Evolutionary conservation across 2,797 vertebrate species (phyloP), one percentile per base, ranked within the genome.

Genomic region (Adrianichthys oophorus): DNA sequence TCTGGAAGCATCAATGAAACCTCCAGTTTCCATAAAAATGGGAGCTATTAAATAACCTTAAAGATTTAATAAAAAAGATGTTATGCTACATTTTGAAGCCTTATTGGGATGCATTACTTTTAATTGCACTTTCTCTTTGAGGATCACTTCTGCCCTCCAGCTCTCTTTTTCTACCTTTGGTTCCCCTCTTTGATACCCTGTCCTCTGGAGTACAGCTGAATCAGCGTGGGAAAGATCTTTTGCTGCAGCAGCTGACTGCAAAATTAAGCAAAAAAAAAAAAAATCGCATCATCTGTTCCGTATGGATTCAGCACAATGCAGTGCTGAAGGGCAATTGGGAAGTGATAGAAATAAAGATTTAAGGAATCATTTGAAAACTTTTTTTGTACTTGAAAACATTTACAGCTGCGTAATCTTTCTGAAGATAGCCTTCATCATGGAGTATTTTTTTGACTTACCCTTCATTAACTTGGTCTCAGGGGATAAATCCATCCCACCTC

Each of bases 221-320:
- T 88, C 84, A 85, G 88, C 81, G 77, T 83, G 76, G 78, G 74
- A 82, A 86, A 62, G 41, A 72, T 69, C 62, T 79, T 83, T 64
- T 80, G 79, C 82, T 79, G 86, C 79, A 66, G 79, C 65, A 80
- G 83, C 81, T 64, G 68, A 78, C 82, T 84, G 32, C 32, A 37
- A 37, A 37, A 37, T 80, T 61, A 61, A 56, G 67, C 71, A 42
- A 64, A 47, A 64, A 81, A 83, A 45, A 64, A 82, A 83, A 73
- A 29, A 29, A 72, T 78, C 83, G 74, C 82, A 62, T 69, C 67
- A 60, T 79, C 65, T 41, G 17, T 37, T 58, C 59, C 76, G 61
- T 57, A 63, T 56, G 56, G 59, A 68, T 73, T 79, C 64, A 72
- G 76, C 76, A 74, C 78, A 79, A 23, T 80, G 69, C 47, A 46